Percentiles rank a stretch among this genome's conserved stretches.
phyloP scores from a whole-genome alignment of 2,797 vertebrate species.

The Rhinoraja longicauda region DNA sequence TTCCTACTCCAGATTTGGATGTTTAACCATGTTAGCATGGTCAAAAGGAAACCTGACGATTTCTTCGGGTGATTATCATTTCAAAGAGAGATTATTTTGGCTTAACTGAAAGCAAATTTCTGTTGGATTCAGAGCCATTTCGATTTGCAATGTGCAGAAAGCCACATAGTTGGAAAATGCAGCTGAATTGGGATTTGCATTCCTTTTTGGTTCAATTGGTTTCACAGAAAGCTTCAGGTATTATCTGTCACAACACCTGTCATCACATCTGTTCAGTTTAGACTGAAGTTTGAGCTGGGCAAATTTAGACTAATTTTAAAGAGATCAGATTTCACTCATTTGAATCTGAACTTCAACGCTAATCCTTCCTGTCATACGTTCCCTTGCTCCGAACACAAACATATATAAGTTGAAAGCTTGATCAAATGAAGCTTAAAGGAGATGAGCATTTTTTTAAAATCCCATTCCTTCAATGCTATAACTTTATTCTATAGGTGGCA shows the following conservation, averaged over 20 bases:
- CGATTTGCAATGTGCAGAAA: background rate
- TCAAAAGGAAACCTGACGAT: background rate
- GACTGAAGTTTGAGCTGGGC: background rate
- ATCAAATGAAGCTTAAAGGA: background rate
- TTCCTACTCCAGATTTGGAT: too few species aligned
- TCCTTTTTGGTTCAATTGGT: constrained; percentile 8
- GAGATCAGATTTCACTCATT: background rate
- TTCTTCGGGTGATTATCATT: background rate
- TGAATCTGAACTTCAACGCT: background rate
- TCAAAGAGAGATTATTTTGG: background rate
- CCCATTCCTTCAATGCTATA: background rate
- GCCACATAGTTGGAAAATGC: background rate
- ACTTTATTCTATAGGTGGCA: background rate
- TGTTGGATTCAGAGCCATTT: too few species aligned
- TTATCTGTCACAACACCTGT: constrained; percentile 19
- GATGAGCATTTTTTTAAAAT: background rate
- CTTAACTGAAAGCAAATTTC: background rate
- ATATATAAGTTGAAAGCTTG: background rate
- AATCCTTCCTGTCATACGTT: background rate
- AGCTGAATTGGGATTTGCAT: constrained; percentile 12
- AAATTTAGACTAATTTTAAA: constrained; percentile 12
- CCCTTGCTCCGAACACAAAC: background rate
- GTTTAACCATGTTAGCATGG: too few species aligned
- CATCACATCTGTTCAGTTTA: constrained; percentile 10
- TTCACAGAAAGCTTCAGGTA: constrained; percentile 1